phyloP scores from a whole-genome alignment of 2,888 invertebrate genomes.

The Synanthedon formicaeformis region DNA sequence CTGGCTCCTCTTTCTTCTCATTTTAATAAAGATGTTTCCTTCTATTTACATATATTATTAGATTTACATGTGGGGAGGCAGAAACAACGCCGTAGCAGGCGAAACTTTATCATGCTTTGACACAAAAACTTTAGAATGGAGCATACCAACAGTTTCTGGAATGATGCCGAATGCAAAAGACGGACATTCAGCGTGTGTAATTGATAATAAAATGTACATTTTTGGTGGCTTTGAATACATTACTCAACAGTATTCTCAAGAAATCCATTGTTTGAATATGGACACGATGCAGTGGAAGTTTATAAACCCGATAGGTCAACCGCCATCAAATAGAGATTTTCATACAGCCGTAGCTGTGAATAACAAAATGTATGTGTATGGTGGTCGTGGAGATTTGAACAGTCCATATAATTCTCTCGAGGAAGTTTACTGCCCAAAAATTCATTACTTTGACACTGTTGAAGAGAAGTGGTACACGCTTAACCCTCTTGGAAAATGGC shows the following conservation, averaged over 20 bases:
- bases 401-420: slow-evolving; percentile 64
- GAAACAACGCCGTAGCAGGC: slow-evolving; percentile 86
- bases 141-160: slow-evolving; percentile 74
- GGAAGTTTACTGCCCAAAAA: slow-evolving; percentile 83
- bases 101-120: slow-evolving; percentile 86
- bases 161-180: slow-evolving; percentile 85
- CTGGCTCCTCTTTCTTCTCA: background rate
- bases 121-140: slow-evolving; percentile 77
- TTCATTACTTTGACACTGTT: slow-evolving; percentile 80
- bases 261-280: slow-evolving; percentile 81
- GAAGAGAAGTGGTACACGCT: slow-evolving; percentile 77
- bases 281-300: slow-evolving; percentile 79
- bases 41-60: slow-evolving; percentile 22
- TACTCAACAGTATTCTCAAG: slow-evolving; percentile 82
- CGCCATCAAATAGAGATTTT: slow-evolving; percentile 85
- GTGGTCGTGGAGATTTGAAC: slow-evolving; percentile 84
- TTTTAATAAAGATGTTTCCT: background rate
- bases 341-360: slow-evolving; percentile 86
- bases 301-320: slow-evolving; percentile 71
- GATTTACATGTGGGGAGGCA: slow-evolving; percentile 92
- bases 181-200: slow-evolving; percentile 90
- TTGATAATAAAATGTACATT: slow-evolving; percentile 84
- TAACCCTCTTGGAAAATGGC: slow-evolving; percentile 73
- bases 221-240: slow-evolving; percentile 94
- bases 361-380: slow-evolving; percentile 88